Conservation (phyloP, 23 tunicate species). For the Ciona savignyi region DNA sequence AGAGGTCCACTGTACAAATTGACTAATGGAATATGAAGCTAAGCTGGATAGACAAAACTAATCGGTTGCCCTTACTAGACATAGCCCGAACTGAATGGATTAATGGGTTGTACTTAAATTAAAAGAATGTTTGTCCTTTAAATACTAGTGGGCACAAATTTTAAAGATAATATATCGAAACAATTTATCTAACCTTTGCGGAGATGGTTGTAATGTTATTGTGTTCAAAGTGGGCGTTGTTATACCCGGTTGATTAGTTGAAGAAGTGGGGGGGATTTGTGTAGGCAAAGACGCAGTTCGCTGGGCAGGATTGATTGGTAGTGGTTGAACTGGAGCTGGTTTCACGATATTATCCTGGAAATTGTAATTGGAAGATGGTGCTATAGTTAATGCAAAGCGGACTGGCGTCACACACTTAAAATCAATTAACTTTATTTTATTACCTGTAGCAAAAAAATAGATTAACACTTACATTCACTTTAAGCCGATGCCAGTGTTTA, state of each 20-base stretch:
- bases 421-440: background rate
- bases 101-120: too few relatives aligned
- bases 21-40: too few relatives aligned
- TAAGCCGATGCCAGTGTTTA: conserved; percentile 40
- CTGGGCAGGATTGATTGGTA: conserved; percentile 9
- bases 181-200: conserved; percentile 27
- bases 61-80: too few relatives aligned
- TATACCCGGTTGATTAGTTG: background rate
- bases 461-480: conserved; percentile 23
- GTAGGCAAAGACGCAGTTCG: conserved; percentile 7
- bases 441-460: conserved; percentile 5
- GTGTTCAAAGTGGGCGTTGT: conserved; percentile 60
- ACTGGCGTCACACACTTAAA: background rate
- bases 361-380: too few relatives aligned
- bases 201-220: conserved; percentile 27
- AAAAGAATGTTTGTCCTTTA: too few relatives aligned
- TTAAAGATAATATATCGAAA: too few relatives aligned
- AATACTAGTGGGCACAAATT: too few relatives aligned
- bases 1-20: too few relatives aligned
- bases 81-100: too few relatives aligned
- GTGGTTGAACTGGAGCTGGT: conserved; percentile 2
- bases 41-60: too few relatives aligned
- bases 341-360: background rate
- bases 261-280: background rate
- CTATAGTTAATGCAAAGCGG: too few relatives aligned